Evolutionary conservation across 2,113 vertebrate species (phyloP), one percentile per base, ranked within the genome.

Genomic region (Tachycineta bicolor): DNA sequence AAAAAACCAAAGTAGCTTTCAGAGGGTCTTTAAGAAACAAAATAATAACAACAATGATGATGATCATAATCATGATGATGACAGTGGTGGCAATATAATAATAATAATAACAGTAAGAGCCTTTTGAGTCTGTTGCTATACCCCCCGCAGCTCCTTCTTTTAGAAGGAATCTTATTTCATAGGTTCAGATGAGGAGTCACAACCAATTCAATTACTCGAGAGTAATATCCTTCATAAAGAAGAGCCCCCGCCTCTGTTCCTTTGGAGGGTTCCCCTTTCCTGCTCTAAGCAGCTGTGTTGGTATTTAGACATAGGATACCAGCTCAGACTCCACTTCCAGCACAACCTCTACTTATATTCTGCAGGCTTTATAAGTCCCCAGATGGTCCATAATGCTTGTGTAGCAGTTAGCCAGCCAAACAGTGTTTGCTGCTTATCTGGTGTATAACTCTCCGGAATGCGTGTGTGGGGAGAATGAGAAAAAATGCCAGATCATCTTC

Each of bases 401-500:
- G 75, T 68, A 89, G 46, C 59, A 22, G 41, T 70, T 82, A 94
- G 94, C 96, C 95, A 86, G 89, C 87, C 96, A 95, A 94, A 90
- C 65, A 91, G 71, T 80, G 79, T 78, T 97, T 90, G 89, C 77
- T 96, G 93, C 97, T 95, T 97, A 96, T 94, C 79, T 65, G 89
- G 91, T 96, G 96, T 96, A 80, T 96, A 96, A 97, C 95, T 93
- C 86, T 79, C 67, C 73, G 96, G 96, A 97, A 97, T 95, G 91
- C 76, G 5, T 84, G 81, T 88, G 77, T 80, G 96, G 95, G 95
- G 90, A 85, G 89, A 96, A 95, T 90, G 85, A 95, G 94, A 97
- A 96, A 96, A 97, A 96, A 94, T 68, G 92, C 94, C 91, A 94
- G 95, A 93, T 97, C 90, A 87, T 97, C 97, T 98, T 98, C 96